Conservation (phyloP, 2,113 vertebrate genomes). For the Tichodroma muraria region DNA sequence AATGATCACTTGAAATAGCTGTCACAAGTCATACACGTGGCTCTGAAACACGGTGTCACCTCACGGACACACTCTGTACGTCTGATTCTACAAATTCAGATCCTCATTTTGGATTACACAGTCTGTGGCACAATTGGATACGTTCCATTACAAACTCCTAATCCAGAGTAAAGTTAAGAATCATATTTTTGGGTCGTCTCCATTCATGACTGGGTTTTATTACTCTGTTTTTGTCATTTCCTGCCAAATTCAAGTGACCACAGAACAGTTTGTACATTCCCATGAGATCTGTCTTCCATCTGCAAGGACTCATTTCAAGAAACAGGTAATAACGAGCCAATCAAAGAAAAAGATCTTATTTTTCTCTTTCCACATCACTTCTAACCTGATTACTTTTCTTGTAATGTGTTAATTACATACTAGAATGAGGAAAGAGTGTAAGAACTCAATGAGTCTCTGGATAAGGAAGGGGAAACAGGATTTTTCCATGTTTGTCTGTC, state of each 20-base stretch:
- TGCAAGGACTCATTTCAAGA: neutral
- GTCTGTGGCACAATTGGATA: neutral
- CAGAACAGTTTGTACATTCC: neutral
- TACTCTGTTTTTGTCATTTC: neutral
- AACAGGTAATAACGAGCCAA: neutral
- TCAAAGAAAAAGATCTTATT: neutral
- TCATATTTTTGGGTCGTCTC: neutral
- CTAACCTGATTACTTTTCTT: neutral
- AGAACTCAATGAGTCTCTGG: neutral
- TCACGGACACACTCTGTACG: neutral
- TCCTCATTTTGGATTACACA: neutral
- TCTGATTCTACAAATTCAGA: neutral
- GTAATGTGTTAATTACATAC: neutral
- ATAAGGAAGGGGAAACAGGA: neutral
- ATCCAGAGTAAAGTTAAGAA: neutral
- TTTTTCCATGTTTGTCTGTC: neutral
- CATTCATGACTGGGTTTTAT: neutral
- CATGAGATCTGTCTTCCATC: neutral
- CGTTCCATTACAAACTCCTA: neutral
- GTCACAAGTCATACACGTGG: neutral
- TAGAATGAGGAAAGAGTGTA: neutral
- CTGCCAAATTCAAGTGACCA: neutral
- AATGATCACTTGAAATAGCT: neutral
- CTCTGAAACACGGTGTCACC: fast-evolving
- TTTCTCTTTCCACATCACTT: neutral